Base-by-base conservation (phyloP, 2,113 vertebrate species). In the Anser brachyrhynchus region DNA sequence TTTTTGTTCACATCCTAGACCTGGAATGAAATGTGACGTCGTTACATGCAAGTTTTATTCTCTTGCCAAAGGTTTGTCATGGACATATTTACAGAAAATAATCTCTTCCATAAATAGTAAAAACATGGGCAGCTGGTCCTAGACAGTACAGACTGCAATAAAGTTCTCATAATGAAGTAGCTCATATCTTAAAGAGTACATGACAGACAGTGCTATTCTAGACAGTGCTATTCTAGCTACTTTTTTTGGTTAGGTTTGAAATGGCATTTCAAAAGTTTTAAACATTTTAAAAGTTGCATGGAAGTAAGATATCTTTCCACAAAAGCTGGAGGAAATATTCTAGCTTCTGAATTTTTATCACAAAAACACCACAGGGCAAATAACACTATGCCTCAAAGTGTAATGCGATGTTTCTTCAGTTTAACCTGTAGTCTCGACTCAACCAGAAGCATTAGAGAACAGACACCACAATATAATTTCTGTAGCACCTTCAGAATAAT, bases 51-150 rank as follows among this genome's bases (percentile, higher is more conserved):
- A 87, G 89, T 96, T 90, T 93, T 96, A 71, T 89, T 90, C 79
- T 90, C 94, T 87, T 94, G 95, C 87, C 95, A 96, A 81, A 90
- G 86, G 83, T 96, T 79, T 52, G 73, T 93, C 83, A 58, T 69
- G 59, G 82, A 96, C 72, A 15, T 95, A 92, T 90, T 97, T 96
- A 97, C 77, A 87, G 89, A 95, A 96, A 97, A 89, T 91, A 80
- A 91, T 84, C 89, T 96, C 87, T 97, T 93, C 95, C 95, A 95
- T 95, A 92, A 95, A 96, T 77, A 94, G 91, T 94, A 96, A 96
- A 96, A 96, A 86, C 39, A 84, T 79, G 84, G 84, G 72, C 92
- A 25, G 70, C 71, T 83, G 21, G 55, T 75, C 88, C 90, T 91
- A 59, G 59, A 95, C 86, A 86, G 79, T 41, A 23, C 52, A 1